Conservation (phyloP, 92 coral and sea anemone species). For the Palythoa grandiflora region DNA sequence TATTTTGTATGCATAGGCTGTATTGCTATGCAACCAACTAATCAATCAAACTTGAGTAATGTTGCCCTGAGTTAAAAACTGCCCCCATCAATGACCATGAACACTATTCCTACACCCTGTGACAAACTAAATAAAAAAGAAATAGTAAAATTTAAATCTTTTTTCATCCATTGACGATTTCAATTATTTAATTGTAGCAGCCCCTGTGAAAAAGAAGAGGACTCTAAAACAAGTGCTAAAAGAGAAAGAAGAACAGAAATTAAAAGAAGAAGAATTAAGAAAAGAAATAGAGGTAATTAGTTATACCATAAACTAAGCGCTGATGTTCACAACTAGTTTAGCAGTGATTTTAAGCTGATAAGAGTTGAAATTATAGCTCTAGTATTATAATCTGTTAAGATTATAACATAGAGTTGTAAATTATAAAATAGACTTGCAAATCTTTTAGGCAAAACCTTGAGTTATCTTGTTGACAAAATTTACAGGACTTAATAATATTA, state of each 20-base stretch:
- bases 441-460: too few relatives aligned
- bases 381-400: too few relatives aligned
- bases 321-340: background rate
- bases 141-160: background rate
- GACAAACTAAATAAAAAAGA: too few relatives aligned
- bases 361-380: background rate
- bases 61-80: too few relatives aligned
- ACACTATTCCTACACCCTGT: too few relatives aligned
- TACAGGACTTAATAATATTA: too few relatives aligned
- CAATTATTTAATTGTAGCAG: constrained; percentile 20
- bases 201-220: constrained; percentile 76
- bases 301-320: background rate
- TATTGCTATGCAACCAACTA: too few relatives aligned
- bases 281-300: constrained; percentile 55
- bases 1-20: too few relatives aligned
- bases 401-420: too few relatives aligned
- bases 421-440: background rate
- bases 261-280: constrained; percentile 62
- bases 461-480: too few relatives aligned
- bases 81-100: too few relatives aligned
- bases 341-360: background rate
- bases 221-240: constrained; percentile 80
- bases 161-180: background rate
- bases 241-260: constrained; percentile 91
- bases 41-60: too few relatives aligned